Evolutionary conservation across 2,888 invertebrate genomes (phyloP).

Genomic region (Lithosia quadra): DNA sequence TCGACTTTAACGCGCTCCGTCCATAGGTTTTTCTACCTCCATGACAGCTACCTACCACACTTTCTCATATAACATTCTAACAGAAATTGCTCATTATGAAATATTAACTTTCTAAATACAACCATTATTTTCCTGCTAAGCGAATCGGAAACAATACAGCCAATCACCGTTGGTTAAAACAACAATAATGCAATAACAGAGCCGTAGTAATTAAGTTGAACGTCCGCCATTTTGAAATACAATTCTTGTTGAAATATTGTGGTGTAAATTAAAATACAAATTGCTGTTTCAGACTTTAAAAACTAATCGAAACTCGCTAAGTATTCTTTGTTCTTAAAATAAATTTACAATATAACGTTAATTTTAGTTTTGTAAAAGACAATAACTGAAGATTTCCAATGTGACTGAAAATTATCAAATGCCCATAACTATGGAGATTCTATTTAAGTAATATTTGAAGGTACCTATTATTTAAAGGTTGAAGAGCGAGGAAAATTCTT

Average conservation of each 20-base stretch:
- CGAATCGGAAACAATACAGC: constrained; percentile 52
- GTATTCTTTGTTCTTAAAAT: constrained; percentile 58
- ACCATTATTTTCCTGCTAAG: constrained; percentile 29
- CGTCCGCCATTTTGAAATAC: constrained; percentile 55
- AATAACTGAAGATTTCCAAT: too few relatives aligned
- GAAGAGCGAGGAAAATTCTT: too few relatives aligned
- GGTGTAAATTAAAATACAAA: constrained; percentile 75
- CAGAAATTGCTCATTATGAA: constrained; percentile 23
- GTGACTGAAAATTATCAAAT: too few relatives aligned
- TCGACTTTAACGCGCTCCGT: too few relatives aligned
- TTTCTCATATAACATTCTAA: constrained; percentile 19
- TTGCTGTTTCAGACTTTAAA: constrained; percentile 81
- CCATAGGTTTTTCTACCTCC: too few relatives aligned
- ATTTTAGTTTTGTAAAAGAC: constrained; percentile 44
- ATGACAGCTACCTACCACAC: too few relatives aligned
- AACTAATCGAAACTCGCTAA: constrained; percentile 70
- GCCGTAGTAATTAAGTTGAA: constrained; percentile 70
- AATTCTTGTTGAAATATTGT: constrained; percentile 74
- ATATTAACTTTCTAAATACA: constrained; percentile 44
- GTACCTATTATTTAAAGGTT: too few relatives aligned
- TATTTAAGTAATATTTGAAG: too few relatives aligned
- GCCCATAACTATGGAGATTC: too few relatives aligned
- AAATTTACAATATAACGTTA: constrained; percentile 57
- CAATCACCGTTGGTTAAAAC: constrained; percentile 52
- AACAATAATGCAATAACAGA: constrained; percentile 66